phyloP scores from a whole-genome alignment of 2,113 vertebrate genomes.

The Phoxinus phoxinus region DNA sequence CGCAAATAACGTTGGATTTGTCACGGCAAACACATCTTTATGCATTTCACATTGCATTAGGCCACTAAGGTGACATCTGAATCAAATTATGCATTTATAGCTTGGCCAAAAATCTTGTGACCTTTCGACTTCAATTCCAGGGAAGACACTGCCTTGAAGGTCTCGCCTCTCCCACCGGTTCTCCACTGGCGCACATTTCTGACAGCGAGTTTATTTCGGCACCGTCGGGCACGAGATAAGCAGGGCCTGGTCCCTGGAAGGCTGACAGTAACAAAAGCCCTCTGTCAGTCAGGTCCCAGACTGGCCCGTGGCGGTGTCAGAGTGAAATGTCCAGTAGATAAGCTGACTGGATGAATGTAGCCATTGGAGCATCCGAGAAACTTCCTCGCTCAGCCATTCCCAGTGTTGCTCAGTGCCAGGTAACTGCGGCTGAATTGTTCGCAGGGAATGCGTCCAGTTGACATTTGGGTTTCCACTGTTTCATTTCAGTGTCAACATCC shows the following conservation, averaged over 20 bases:
- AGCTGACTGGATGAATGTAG: conserved; percentile 51
- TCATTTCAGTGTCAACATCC: conserved; percentile 50
- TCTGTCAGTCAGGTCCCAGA: conserved; percentile 53
- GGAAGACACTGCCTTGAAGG: conserved; percentile 26
- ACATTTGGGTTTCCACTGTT: conserved; percentile 47
- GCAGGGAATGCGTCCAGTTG: conserved; percentile 41
- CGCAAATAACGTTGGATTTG: not conserved
- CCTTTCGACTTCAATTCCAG: conserved; percentile 39
- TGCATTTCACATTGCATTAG: not conserved
- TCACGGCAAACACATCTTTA: not conserved
- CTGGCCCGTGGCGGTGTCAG: conserved; percentile 51
- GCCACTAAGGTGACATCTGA: conserved; percentile 22
- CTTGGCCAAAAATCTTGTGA: not conserved
- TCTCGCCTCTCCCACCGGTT: conserved; percentile 33
- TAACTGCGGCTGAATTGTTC: conserved; percentile 36
- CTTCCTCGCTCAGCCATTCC: conserved; percentile 41
- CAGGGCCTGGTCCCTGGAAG: conserved; percentile 46
- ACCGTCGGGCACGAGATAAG: conserved; percentile 54
- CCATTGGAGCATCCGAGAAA: conserved; percentile 36
- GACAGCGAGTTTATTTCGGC: conserved; percentile 55
- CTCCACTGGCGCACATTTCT: conserved; percentile 32
- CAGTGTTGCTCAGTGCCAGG: conserved; percentile 24
- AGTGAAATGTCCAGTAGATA: conserved; percentile 58
- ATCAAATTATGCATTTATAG: conserved; percentile 10
- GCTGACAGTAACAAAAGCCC: conserved; percentile 59